Evolutionary conservation across 2,113 vertebrate genomes (phyloP), one percentile per base, ranked within the genome.

Genomic region (Paratilapia polleni): DNA sequence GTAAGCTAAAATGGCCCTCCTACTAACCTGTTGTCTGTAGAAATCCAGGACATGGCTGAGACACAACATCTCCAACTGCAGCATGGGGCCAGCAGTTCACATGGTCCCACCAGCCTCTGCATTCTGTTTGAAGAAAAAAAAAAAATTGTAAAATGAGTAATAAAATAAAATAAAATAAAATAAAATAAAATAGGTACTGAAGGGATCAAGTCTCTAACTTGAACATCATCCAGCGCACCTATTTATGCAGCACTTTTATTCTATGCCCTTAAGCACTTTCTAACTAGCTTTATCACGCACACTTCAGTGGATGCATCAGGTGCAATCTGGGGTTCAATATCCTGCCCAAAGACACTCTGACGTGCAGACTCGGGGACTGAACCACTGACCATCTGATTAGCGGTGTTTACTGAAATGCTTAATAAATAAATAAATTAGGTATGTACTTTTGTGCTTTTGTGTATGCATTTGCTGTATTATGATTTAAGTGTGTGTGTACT

Each of bases 31-130:
- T 52, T 15, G 68, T 52, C 8, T 74, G 47, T 54, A 74, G 47
- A 43, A 74, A 74, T 28, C 68, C 49, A n/a, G 68, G 68, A 74
- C 68, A 74, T n/a, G 68, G 68, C 47, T 74, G 68, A 31, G 68
- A 74, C 68, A 74, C 68, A 52, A 74, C 47, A 34, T 74, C 68
- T 74, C 68, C 68, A 34, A 54, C 68, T 31, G 47, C 47, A 31
- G 68, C 26, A 52, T 74, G 47, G 28, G 68, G 47, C 68, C 68
- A 74, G 0, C 68, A 74, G 24, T 74, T 49, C 8, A 74, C 28
- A n/a, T 52, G 47, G 26, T 74, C 68, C 68, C 68, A 74, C 68
- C 47, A 74, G 20, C 68, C 68, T n/a, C 17, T 17, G 49, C 68
- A 74, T 43, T 5, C 68, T 74, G 47, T 68, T 38, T n/a, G n/a